Percentiles rank a stretch among this genome's conserved stretches.
These are phyloP conservation scores for Formica selysi DNA, from an alignment of 1,140 invertebrate genomes.

Conservation along the genomic window DNA sequence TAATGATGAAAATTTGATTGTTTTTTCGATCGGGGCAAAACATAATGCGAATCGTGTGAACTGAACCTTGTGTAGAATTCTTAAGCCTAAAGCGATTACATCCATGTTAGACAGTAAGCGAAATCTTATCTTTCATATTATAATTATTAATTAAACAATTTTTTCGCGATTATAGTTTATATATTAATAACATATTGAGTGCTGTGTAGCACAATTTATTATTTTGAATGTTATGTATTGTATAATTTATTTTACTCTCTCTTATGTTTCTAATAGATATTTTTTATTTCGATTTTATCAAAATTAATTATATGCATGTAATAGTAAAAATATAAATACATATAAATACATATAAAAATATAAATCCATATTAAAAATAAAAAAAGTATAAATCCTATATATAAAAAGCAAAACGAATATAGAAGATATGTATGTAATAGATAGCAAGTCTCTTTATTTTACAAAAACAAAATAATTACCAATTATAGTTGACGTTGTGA, in stretches of 20 bases:
- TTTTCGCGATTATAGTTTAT: not conserved
- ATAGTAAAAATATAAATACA: not conserved
- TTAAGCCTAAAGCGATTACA: conserved; percentile 72
- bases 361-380: conserved; percentile 8
- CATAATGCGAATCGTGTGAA: conserved; percentile 65
- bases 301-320: not conserved
- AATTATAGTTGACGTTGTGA: too few relatives aligned
- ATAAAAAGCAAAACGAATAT: not conserved
- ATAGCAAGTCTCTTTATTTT: not conserved
- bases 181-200: not conserved
- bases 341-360: conserved; percentile 21
- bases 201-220: not conserved
- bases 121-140: conserved; percentile 36
- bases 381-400: not conserved
- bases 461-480: not conserved
- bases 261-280: not conserved
- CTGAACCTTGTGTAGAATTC: conserved; percentile 68
- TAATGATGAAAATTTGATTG: conserved; percentile 5
- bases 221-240: not conserved
- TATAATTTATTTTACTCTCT: not conserved
- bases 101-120: conserved; percentile 15
- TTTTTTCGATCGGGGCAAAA: not conserved
- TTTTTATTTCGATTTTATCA: conserved; percentile 4
- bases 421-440: not conserved
- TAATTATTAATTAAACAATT: conserved; percentile 21